Evolutionary conservation across 2,888 invertebrate species (phyloP).

Genomic region (Marronus borbonicus): DNA sequence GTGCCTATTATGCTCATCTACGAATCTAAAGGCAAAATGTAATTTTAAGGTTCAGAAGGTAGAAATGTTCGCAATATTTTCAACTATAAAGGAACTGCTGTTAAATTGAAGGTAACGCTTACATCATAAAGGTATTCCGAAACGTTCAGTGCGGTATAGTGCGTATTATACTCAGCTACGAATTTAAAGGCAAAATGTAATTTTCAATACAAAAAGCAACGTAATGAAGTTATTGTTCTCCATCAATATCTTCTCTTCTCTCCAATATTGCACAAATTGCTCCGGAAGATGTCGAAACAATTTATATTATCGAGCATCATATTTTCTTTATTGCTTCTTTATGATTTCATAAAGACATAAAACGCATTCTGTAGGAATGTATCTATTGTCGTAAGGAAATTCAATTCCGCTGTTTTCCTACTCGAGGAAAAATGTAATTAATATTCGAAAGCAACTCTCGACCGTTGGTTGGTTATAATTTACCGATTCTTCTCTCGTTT

Average conservation of each 20-base stretch:
- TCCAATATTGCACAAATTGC: constrained; percentile 54
- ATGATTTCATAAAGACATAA: constrained; percentile 43
- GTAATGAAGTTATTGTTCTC: constrained; percentile 55
- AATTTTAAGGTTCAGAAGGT: too few species aligned
- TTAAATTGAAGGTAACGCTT: too few species aligned
- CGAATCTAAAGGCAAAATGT: too few species aligned
- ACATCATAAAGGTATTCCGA: too few species aligned
- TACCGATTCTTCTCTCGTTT: constrained; percentile 14
- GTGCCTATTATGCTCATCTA: too few species aligned
- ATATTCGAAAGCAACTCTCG: constrained; percentile 35
- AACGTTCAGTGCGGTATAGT: neutral
- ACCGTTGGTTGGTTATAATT: constrained; percentile 37
- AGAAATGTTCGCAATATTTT: too few species aligned
- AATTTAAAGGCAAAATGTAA: constrained; percentile 1
- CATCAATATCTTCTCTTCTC: constrained; percentile 34
- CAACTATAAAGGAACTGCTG: too few species aligned
- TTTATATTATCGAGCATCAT: constrained; percentile 55
- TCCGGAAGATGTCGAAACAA: constrained; percentile 55
- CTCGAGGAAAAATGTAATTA: constrained; percentile 39
- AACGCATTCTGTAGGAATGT: constrained; percentile 21
- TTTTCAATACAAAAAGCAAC: constrained; percentile 44
- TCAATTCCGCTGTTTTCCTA: constrained; percentile 46
- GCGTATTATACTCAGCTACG: neutral
- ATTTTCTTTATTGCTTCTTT: constrained; percentile 51
- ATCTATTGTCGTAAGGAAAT: constrained; percentile 28